Evolutionary conservation across 2,888 invertebrate genomes (phyloP).

Genomic region (Pollenia amentaria): DNA sequence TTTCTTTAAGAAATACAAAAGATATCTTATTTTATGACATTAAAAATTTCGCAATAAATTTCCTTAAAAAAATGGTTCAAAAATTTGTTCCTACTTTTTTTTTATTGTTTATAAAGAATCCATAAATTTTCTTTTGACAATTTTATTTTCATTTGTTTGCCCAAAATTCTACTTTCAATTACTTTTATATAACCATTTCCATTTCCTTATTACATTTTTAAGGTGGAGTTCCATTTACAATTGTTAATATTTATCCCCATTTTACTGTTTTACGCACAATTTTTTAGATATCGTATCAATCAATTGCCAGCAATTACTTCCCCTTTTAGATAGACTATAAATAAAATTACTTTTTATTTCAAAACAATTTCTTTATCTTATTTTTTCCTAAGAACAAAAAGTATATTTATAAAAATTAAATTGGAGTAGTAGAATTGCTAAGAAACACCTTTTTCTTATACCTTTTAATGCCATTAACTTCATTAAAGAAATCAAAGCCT

Average conservation of each 20-base stretch:
- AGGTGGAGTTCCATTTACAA: slow-evolving; percentile 26
- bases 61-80: too few species aligned
- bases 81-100: too few species aligned
- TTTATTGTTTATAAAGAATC: too few species aligned
- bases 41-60: too few species aligned
- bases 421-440: neutral
- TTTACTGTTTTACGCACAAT: slow-evolving; percentile 22
- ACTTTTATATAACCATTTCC: neutral
- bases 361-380: slow-evolving; percentile 21
- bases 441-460: slow-evolving; percentile 8
- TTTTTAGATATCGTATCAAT: slow-evolving; percentile 34
- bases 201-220: slow-evolving; percentile 33
- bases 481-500: slow-evolving; percentile 47
- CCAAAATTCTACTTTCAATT: slow-evolving; percentile 1
- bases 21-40: too few species aligned
- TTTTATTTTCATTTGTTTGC: neutral
- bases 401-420: slow-evolving; percentile 28
- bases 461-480: slow-evolving; percentile 18
- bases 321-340: slow-evolving; percentile 49
- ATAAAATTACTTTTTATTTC: slow-evolving; percentile 15
- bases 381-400: neutral
- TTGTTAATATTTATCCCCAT: slow-evolving; percentile 3
- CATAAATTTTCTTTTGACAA: neutral
- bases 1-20: too few species aligned
- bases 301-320: slow-evolving; percentile 31